These are phyloP conservation scores for Dipodomys stephensi DNA, from an alignment of 2,113 vertebrate genomes.

Conservation along the genomic window DNA sequence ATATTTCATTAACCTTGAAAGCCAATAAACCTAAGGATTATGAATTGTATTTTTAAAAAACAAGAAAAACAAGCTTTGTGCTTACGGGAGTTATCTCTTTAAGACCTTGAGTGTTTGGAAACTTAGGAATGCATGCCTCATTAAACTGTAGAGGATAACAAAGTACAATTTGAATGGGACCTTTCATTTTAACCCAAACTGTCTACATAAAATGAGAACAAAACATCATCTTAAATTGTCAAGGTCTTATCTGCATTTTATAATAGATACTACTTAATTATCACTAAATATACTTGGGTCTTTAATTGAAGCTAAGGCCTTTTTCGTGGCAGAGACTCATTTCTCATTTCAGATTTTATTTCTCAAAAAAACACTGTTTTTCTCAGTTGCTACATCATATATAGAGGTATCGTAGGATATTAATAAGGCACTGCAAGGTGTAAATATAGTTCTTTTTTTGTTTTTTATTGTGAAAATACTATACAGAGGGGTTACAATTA, in stretches of 20 bases:
- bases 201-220: background rate
- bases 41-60: conserved; percentile 37
- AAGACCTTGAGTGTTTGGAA: background rate
- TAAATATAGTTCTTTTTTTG: background rate
- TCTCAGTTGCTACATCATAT: conserved; percentile 19
- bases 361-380: background rate
- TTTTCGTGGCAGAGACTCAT: background rate
- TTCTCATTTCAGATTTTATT: conserved; percentile 21
- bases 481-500: too few relatives aligned
- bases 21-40: conserved; percentile 54
- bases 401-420: background rate
- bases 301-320: conserved; percentile 18
- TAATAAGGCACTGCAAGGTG: background rate
- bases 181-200: conserved; percentile 49
- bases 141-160: conserved; percentile 6
- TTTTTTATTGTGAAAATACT: too few relatives aligned
- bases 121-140: background rate
- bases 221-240: background rate
- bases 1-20: conserved; percentile 71
- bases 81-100: conserved; percentile 4
- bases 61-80: conserved; percentile 11
- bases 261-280: background rate
- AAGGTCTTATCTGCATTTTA: background rate
- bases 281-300: background rate
- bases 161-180: conserved; percentile 41